Base-by-base conservation (phyloP, 2,113 vertebrate genomes). In the Xenopus tropicalis region DNA sequence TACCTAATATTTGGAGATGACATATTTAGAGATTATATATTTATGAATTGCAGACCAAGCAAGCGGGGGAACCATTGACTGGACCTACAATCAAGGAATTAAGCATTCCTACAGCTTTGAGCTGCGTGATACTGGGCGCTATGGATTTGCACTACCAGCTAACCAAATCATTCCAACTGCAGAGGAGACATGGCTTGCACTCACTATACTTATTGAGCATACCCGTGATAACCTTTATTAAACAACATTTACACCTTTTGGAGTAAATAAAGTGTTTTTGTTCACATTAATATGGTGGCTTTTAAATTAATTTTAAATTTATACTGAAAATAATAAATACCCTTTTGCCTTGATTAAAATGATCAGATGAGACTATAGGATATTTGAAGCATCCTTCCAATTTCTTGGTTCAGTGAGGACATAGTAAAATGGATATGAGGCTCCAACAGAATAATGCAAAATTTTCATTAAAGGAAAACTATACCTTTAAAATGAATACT, bases 101-200 rank as follows among this genome's bases (percentile, higher is more conserved):
- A 98, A 96, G 72, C 98, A 97, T 66, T 96, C 97, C 23, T 98
- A 87, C 82, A 93, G 93, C 54, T 98, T 98, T 0, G 96, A 99
- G 88, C 89, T 99, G 81, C 82, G 97, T 59, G 97, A 99, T 79
- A 96, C 91, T 0, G 96, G 97, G 5, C 62, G 52, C 2, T 91
- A 94, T 0, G 96, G 97, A 0, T 99, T 99, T 89, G 69, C 95
- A 25, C 88, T 99, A 37, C 97, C 97, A 0, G 94, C 96, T 83
- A 90, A 66, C 0, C 89, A 98, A 88, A 98, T 99, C 79, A 0
- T 98, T 11, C 94, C 96, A 0, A 94, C 93, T 0, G 96, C 97
- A 1, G 0, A 78, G 76, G 97, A 99, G 87, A 98, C 96, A 0
- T 99, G 96, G 95, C 82, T 94, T 84, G 96, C 78, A 0, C 84